Base-by-base conservation (phyloP, 2,113 vertebrate genomes). In the Tupaia chinensis region DNA sequence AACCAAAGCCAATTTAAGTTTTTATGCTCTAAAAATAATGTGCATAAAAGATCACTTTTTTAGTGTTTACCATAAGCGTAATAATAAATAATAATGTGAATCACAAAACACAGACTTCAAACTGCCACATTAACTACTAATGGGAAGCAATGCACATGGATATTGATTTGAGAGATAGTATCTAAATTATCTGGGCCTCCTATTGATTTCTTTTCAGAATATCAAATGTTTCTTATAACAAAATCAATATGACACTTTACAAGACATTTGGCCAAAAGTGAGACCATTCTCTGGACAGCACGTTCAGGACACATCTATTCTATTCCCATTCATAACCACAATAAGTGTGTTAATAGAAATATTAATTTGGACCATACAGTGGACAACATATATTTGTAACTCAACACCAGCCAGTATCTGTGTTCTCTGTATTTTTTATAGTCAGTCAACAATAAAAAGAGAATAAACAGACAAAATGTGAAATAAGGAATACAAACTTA, bases 121-220 rank as follows among this genome's bases (percentile, higher is more conserved):
- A 87, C 53, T 73, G 61, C 66, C 34, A 70, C 25, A 65, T 80
- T n/a, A 74, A 88, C 65, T 85, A 61, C 63, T 93, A 97, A 96
- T 87, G 73, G 77, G 88, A 93, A 82, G 29, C 11, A 81, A 84
- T 79, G 86, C 22, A 58, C 16, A 54, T 72, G 82, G 60, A 34
- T 96, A 97, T 95, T 95, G 94, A 97, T 92, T 58, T 76, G 66
- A 92, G 95, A 87, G 88, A 94, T 32, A 95, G 68, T 69, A 93
- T 94, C 86, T 97, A 94, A 95, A 96, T 90, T 89, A 90, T 94
- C 89, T 93, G 58, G 74, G 27, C 11, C 9, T 83, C 16, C 5
- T 87, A 93, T 92, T 89, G 96, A 97, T 93, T 97, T 96, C 72
- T 91, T 96, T 94, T 91, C 91, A 96, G 65, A 94, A 93, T 97